Conservation (phyloP, 1,140 invertebrate species). For the Cyclargus thomasi region DNA sequence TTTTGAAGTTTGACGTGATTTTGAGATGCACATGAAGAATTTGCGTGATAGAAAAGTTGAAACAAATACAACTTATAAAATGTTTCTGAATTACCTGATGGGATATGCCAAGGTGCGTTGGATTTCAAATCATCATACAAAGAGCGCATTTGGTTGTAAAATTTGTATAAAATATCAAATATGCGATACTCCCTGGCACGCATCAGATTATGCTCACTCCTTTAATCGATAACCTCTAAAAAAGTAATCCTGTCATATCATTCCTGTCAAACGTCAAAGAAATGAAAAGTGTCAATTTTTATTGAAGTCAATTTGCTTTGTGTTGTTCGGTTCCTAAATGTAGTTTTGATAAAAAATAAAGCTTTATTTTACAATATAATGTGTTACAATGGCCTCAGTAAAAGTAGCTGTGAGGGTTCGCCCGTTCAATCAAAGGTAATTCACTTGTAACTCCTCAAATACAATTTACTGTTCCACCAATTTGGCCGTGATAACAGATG, state of each 20-base stretch:
- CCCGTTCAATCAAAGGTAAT: constrained; percentile 88
- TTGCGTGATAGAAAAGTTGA: no score
- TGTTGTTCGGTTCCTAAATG: constrained; percentile 53
- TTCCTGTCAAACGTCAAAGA: not conserved
- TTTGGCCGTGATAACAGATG: not conserved
- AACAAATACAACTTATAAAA: no score
- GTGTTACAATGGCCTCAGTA: constrained; percentile 83
- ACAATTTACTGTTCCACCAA: not conserved
- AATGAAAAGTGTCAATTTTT: constrained; percentile 12
- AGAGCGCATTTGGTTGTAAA: no score
- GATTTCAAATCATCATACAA: no score
- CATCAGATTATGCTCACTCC: no score
- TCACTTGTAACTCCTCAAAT: not conserved
- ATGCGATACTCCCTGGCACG: no score
- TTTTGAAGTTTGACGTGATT: no score
- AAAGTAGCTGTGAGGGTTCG: constrained; percentile 88
- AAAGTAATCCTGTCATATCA: not conserved
- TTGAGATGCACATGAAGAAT: no score
- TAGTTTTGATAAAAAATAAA: constrained; percentile 44
- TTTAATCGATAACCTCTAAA: not conserved
- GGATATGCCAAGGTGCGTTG: no score
- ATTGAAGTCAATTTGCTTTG: constrained; percentile 54
- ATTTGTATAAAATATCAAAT: no score
- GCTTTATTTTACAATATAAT: constrained; percentile 62
- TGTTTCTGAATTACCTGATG: no score